Conservation (phyloP, 30 jellyfish, hydroid and myxozoan species). For the Pelagia noctiluca region DNA sequence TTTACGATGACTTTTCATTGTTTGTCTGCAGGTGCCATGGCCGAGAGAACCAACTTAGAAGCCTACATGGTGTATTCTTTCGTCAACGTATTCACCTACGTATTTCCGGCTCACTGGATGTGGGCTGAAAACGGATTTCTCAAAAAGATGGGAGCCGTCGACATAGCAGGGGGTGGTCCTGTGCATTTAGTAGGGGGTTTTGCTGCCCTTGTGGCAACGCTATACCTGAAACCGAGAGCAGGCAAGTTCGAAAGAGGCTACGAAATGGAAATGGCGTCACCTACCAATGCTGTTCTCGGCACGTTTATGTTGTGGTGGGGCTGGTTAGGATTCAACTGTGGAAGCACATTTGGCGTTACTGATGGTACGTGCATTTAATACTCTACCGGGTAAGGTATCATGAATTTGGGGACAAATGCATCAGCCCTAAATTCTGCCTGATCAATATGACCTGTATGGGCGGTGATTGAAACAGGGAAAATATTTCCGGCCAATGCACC, state of each 20-base stretch:
- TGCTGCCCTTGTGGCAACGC: slow-evolving; percentile 82
- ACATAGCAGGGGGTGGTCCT: slow-evolving; percentile 94
- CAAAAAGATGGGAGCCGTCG: slow-evolving; percentile 79
- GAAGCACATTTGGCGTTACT: slow-evolving; percentile 92
- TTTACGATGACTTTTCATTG: neutral
- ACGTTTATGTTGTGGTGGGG: slow-evolving; percentile 99
- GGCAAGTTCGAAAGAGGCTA: slow-evolving; percentile 50
- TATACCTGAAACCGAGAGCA: slow-evolving; percentile 75
- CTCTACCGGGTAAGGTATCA: neutral
- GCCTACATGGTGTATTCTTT: slow-evolving; percentile 89
- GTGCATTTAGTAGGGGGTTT: slow-evolving; percentile 94
- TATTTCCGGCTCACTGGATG: slow-evolving; percentile 94
- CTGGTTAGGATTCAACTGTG: slow-evolving; percentile 96
- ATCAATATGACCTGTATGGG: no score
- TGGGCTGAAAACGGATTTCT: slow-evolving; percentile 88
- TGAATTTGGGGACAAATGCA: no score
- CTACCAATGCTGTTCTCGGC: slow-evolving; percentile 87
- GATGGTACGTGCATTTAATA: slow-evolving; percentile 65
- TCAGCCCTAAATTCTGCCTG: no score
- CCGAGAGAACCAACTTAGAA: slow-evolving; percentile 81
- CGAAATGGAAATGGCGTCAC: slow-evolving; percentile 74
- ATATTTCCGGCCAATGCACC: no score
- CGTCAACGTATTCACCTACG: slow-evolving; percentile 71
- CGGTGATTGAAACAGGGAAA: no score
- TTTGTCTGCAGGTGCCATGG: slow-evolving; percentile 85